Evolutionary conservation across 2,888 invertebrate species (phyloP), one percentile per base, ranked within the genome.

Genomic region (Halictus quadricinctus): DNA sequence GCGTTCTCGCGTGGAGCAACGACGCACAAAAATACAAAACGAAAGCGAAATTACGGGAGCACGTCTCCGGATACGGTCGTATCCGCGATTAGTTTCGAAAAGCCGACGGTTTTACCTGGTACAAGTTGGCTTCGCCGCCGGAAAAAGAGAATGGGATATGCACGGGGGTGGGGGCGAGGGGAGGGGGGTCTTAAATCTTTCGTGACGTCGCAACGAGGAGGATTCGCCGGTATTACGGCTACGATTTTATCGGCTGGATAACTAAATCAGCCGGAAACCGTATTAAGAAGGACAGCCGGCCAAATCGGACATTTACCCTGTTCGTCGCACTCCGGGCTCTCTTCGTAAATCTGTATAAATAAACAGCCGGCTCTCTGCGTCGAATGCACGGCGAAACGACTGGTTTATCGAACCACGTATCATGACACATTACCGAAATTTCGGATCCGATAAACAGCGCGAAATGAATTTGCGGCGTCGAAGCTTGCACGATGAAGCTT

Each of bases 1-100:
- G 36, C 36, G 36, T 36, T 36, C 36, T 36, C 36, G 36, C 36
- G 36, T 36, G 36, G 36, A 36, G 5, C 36, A 3, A 2, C 36
- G 36, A 36, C 36, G 36, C 36, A 1, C 36, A 36, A 36, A 36
- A 36, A 36, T 36, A 36, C 36, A 36, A 36, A 36, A 36, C 21
- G 41, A 69, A n/a, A 18, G 18, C 5, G 25, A 15, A 13, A 48
- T 25, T 58, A 76, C 66, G 36, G 64, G 13, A 12, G 43, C 41
- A 70, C 70, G 74, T 70, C 21, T 60, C 74, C 13, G 18, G 43
- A 29, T 36, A 64, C n/a, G 66, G 43, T 76, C 41, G 82, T n/a
- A 70, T 77, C 43, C 77, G 25, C 83, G 81, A 84, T 84, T 84
- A 84, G 73, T 69, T 76, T 70, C 80, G 81, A 66, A 77, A 74